These are phyloP conservation scores for Prenolepis imparis DNA, from an alignment of 2,888 invertebrate genomes.

Conservation along the genomic window DNA sequence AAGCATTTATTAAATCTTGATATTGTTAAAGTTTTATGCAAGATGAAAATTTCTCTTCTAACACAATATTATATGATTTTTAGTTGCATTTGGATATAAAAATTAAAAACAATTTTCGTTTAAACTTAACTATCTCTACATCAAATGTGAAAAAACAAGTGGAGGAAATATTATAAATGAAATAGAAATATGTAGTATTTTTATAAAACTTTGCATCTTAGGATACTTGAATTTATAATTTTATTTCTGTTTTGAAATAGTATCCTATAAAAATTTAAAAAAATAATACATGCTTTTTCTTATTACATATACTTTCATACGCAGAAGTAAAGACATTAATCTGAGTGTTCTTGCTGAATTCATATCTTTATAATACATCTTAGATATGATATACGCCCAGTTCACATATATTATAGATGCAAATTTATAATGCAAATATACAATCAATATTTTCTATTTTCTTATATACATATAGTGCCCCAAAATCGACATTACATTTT, in stretches of 20 bases:
- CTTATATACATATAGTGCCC: conserved; percentile 14
- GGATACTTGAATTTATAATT: conserved; percentile 33
- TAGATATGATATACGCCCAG: conserved; percentile 7
- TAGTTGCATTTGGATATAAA: conserved; percentile 5
- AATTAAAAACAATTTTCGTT: background rate
- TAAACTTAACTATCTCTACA: background rate
- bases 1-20: conserved; percentile 18
- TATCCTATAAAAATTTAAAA: conserved; percentile 45
- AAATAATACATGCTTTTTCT: conserved; percentile 39
- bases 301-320: conserved; percentile 40
- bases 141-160: conserved; percentile 4
- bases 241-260: conserved; percentile 36
- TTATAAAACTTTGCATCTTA: conserved; percentile 21
- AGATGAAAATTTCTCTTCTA: background rate
- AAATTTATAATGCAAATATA: conserved; percentile 29
- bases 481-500: conserved; percentile 25
- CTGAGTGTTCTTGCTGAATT: conserved; percentile 25
- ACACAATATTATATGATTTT: background rate
- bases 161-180: conserved; percentile 22
- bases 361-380: conserved; percentile 36
- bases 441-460: conserved; percentile 15
- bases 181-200: conserved; percentile 21
- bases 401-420: conserved; percentile 21
- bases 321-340: conserved; percentile 38
- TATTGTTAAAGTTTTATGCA: background rate